Percentiles rank a stretch among this genome's conserved stretches.
Evolutionary conservation across 2,888 invertebrate species (phyloP).

Genomic region (Tenthredo livida): DNA sequence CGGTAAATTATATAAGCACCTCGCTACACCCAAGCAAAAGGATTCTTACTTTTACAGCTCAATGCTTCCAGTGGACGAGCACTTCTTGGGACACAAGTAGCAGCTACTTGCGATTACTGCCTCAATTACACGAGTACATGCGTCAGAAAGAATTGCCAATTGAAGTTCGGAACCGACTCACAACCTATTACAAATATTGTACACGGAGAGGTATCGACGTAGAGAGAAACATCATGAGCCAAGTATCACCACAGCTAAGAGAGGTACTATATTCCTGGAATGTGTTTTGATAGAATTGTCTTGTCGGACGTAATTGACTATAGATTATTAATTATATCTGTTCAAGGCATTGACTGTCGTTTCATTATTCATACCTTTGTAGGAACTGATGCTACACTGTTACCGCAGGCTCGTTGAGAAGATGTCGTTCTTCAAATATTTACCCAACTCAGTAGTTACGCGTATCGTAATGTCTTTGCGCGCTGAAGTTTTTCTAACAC

Average conservation of each 20-base stretch:
- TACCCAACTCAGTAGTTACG: constrained; percentile 71
- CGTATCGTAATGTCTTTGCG: constrained; percentile 70
- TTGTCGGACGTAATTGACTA: neutral
- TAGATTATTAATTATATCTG: neutral
- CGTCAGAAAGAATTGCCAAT: constrained; percentile 77
- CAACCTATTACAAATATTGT: constrained; percentile 75
- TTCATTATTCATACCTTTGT: neutral
- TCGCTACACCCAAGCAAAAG: neutral
- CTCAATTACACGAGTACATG: constrained; percentile 77
- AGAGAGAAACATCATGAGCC: constrained; percentile 74
- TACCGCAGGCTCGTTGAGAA: constrained; percentile 72
- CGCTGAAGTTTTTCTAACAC: constrained; percentile 74
- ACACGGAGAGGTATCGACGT: constrained; percentile 76
- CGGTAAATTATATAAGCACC: neutral
- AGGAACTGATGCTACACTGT: constrained; percentile 75
- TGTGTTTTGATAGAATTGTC: neutral
- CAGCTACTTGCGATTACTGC: constrained; percentile 64
- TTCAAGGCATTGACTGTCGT: neutral
- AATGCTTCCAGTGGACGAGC: constrained; percentile 67
- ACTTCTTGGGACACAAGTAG: constrained; percentile 65
- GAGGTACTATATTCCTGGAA: constrained; percentile 64
- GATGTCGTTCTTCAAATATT: constrained; percentile 74
- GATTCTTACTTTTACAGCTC: constrained; percentile 60
- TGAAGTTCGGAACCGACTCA: constrained; percentile 72
- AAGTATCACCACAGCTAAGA: constrained; percentile 74